Evolutionary conservation across 2,113 vertebrate genomes (phyloP).

Genomic region (Myrmecobius fasciatus): DNA sequence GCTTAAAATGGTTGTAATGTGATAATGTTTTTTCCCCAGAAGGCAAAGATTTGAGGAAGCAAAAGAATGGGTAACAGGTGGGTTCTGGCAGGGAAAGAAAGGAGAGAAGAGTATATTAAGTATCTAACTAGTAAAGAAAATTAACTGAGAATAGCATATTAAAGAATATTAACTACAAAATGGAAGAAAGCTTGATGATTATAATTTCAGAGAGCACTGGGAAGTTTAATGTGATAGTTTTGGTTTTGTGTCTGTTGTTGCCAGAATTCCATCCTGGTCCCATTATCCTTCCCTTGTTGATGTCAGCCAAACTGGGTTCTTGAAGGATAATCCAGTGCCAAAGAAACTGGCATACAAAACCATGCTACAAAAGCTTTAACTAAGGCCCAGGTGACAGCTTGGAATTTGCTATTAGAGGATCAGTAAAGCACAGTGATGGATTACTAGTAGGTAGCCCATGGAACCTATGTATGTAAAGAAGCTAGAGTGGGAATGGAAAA

Average conservation of each 20-base stretch:
- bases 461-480: not conserved
- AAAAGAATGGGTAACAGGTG: not conserved
- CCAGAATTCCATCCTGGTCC: not conserved
- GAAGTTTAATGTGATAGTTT: not conserved
- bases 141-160: not conserved
- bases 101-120: conserved; percentile 18
- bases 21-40: not conserved
- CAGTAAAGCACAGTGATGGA: not conserved
- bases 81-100: not conserved
- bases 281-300: conserved; percentile 31
- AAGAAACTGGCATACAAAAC: not conserved
- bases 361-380: not conserved
- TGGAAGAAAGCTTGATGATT: conserved; percentile 8
- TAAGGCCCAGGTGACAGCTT: not conserved
- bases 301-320: not conserved
- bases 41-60: not conserved
- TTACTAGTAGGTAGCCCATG: not conserved
- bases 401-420: not conserved
- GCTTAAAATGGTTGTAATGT: not conserved
- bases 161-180: not conserved
- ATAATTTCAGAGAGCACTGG: not conserved
- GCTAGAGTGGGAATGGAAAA: not conserved
- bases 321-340: not conserved
- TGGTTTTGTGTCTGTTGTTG: not conserved
- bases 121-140: conserved; percentile 14